Evolutionary conservation across 1,140 invertebrate genomes (phyloP).

Genomic region (Sycophila sp.): DNA sequence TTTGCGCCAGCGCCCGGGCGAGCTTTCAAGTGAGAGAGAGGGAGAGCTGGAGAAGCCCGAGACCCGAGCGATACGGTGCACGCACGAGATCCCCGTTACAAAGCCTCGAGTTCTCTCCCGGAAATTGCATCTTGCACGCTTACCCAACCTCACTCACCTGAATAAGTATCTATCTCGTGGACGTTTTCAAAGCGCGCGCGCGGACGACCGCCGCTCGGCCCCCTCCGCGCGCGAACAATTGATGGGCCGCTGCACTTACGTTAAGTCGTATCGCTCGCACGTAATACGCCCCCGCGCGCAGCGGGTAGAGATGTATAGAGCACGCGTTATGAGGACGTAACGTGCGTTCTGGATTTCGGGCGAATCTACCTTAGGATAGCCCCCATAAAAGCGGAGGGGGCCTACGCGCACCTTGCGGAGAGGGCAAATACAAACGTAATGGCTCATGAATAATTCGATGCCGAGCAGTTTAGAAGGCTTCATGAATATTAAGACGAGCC

Average conservation of each 20-base stretch:
- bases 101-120: conserved; percentile 25
- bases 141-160: background rate
- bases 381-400: too few relatives aligned
- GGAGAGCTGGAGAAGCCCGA: background rate
- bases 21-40: conserved; percentile 11
- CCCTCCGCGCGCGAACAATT: background rate
- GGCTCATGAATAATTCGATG: conserved; percentile 21
- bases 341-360: background rate
- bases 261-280: conserved; percentile 13
- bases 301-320: background rate
- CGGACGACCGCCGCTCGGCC: too few relatives aligned
- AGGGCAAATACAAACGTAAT: background rate
- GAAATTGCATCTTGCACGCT: conserved; percentile 36
- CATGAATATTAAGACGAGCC: conserved; percentile 30
- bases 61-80: conserved; percentile 11
- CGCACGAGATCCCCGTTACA: conserved; percentile 19
- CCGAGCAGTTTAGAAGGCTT: background rate
- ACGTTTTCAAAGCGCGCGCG: background rate
- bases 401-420: too few relatives aligned
- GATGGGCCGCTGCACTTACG: conserved; percentile 14
- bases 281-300: background rate
- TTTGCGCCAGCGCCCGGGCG: background rate
- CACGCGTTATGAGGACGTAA: background rate
- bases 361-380: conserved; percentile 13
- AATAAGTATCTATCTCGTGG: background rate